Evolutionary conservation across 1,140 invertebrate genomes (phyloP).

Genomic region (Drosophila pruinosa): DNA sequence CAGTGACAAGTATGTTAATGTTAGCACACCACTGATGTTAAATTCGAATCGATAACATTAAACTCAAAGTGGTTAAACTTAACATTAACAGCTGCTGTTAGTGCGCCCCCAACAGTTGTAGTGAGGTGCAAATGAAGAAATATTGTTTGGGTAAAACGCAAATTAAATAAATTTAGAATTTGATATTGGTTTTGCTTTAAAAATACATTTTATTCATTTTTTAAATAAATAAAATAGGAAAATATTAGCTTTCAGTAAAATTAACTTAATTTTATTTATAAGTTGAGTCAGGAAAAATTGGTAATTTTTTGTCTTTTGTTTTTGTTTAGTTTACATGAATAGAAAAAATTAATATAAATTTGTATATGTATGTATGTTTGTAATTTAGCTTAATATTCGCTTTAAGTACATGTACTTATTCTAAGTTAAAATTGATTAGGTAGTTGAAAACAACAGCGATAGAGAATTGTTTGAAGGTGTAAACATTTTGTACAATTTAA

Average conservation of each 20-base stretch:
- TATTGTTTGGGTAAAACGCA: conserved; percentile 16
- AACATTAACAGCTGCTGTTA: conserved; percentile 12
- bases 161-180: conserved; percentile 67
- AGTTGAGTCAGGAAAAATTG: conserved; percentile 23
- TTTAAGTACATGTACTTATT: conserved; percentile 10
- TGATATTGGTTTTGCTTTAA: conserved; percentile 50
- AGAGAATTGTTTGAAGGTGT: neutral
- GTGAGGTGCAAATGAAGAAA: neutral
- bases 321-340: conserved; percentile 32
- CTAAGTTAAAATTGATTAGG: neutral
- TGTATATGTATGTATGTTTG: neutral
- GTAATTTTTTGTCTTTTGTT: neutral
- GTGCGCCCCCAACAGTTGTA: neutral
- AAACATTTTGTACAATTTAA: conserved; percentile 27
- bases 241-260: conserved; percentile 16
- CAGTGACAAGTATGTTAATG: neutral
- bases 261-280: conserved; percentile 53
- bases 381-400: conserved; percentile 9
- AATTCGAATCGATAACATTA: neutral
- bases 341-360: conserved; percentile 6
- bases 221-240: conserved; percentile 73
- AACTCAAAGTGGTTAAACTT: neutral
- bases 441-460: neutral
- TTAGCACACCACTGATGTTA: conserved; percentile 1
- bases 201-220: conserved; percentile 76